phyloP scores from a whole-genome alignment of 1,140 invertebrate species.

The Lethrus apterus region DNA sequence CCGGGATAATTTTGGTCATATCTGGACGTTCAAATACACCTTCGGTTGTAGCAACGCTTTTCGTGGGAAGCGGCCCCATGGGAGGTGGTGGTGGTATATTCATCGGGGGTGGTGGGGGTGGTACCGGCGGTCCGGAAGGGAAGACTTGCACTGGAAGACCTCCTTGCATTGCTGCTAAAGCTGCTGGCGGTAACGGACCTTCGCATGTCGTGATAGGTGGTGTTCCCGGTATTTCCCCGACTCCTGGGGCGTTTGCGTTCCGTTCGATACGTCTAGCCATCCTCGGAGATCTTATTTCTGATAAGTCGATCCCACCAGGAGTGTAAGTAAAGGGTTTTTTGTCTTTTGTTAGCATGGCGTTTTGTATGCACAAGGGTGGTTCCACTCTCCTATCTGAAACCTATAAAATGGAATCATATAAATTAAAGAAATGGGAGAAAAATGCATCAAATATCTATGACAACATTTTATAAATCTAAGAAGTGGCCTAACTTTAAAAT shows the following conservation, averaged over 20 bases:
- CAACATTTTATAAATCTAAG: too few species aligned
- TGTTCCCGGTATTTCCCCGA: conserved; percentile 40
- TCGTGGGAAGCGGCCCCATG: conserved; percentile 41
- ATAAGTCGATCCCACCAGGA: conserved; percentile 82
- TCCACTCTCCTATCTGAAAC: conserved; percentile 42
- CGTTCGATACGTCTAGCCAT: conserved; percentile 74
- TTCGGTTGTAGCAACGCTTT: conserved; percentile 40
- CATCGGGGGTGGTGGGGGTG: conserved; percentile 40
- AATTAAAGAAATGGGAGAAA: too few species aligned
- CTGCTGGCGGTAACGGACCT: conserved; percentile 44
- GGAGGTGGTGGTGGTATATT: conserved; percentile 51
- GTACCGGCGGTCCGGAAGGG: conserved; percentile 48
- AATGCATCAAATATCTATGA: too few species aligned
- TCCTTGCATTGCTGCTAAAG: conserved; percentile 51
- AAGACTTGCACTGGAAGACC: conserved; percentile 64
- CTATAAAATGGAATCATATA: conserved; percentile 7
- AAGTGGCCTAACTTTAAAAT: too few species aligned
- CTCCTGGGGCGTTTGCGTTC: conserved; percentile 56
- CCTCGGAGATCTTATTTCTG: conserved; percentile 80
- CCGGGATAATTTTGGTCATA: conserved; percentile 54
- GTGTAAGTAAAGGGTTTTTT: conserved; percentile 95
- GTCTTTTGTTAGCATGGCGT: conserved; percentile 91
- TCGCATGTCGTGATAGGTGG: conserved; percentile 37
- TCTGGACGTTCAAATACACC: conserved; percentile 49
- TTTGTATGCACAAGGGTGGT: conserved; percentile 82